Evolutionary conservation across 2,113 vertebrate genomes (phyloP).

Genomic region (Andinoacara biseriatus): DNA sequence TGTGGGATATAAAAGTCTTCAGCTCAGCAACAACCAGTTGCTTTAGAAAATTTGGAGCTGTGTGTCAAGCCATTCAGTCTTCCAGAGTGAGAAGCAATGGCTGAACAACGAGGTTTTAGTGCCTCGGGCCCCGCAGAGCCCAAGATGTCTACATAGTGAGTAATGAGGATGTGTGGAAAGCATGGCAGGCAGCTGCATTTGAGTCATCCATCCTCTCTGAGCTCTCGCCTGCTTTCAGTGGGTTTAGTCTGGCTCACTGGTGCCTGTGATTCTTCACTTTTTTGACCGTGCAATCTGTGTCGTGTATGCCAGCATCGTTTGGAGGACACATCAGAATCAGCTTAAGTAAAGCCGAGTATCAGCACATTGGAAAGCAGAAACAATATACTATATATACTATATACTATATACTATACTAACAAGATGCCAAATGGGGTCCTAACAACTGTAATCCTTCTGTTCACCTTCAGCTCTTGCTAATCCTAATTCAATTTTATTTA

Average conservation of each 20-base stretch:
- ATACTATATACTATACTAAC: too few relatives aligned
- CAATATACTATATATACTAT: too few relatives aligned
- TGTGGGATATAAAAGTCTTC: constrained; percentile 18
- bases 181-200: constrained; percentile 73
- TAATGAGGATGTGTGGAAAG: constrained; percentile 79
- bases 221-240: constrained; percentile 37
- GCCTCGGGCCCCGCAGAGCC: constrained; percentile 33
- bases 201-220: constrained; percentile 70
- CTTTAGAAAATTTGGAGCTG: constrained; percentile 25
- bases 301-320: too few relatives aligned
- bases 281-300: too few relatives aligned
- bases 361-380: too few relatives aligned
- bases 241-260: constrained; percentile 37
- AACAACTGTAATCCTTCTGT: too few relatives aligned
- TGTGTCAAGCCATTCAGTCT: constrained; percentile 32
- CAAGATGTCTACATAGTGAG: constrained; percentile 68
- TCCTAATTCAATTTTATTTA: too few relatives aligned
- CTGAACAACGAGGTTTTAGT: constrained; percentile 59
- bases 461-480: too few relatives aligned
- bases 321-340: too few relatives aligned
- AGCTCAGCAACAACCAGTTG: constrained; percentile 25
- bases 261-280: constrained; percentile 33
- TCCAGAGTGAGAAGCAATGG: constrained; percentile 5
- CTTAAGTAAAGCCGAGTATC: too few relatives aligned
- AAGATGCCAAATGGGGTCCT: too few relatives aligned